Evolutionary conservation across 2,797 vertebrate genomes (phyloP).

Genomic region (Poeciliopsis turneri): DNA sequence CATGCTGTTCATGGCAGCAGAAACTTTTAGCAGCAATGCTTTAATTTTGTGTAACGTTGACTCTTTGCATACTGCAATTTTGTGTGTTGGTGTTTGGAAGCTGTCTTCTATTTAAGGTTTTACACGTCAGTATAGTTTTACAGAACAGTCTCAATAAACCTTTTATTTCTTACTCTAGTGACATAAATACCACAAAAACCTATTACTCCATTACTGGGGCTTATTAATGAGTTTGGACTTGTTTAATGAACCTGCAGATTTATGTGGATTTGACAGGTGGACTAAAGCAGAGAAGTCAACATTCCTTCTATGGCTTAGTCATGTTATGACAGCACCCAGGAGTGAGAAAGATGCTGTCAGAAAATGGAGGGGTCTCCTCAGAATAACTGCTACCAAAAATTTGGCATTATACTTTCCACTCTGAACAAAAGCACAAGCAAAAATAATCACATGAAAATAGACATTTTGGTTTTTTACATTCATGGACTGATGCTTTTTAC

Average conservation of each 20-base stretch:
- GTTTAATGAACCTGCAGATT: constrained; percentile 36
- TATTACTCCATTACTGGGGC: constrained; percentile 20
- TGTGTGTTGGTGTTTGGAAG: neutral
- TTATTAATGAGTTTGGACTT: constrained; percentile 18
- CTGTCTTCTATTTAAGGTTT: neutral
- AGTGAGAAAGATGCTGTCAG: constrained; percentile 25
- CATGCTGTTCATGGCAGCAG: neutral
- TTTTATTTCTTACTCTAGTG: neutral
- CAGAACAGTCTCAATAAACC: constrained; percentile 7
- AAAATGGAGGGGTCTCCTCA: constrained; percentile 30
- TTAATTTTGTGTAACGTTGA: neutral
- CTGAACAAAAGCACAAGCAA: constrained; percentile 43
- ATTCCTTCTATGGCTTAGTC: constrained; percentile 70
- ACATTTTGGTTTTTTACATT: constrained; percentile 50
- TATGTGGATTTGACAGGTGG: constrained; percentile 39
- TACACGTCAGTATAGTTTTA: neutral
- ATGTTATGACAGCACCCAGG: constrained; percentile 71
- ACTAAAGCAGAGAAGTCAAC: constrained; percentile 39
- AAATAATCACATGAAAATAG: constrained; percentile 25
- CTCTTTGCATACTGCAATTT: neutral
- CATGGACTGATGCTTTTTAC: constrained; percentile 20
- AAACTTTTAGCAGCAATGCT: neutral
- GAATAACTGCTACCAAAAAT: constrained; percentile 13
- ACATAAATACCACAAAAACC: neutral
- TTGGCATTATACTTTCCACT: constrained; percentile 23